A percentile compares a stretch with the other conserved stretches of the same genome.
phyloP scores from a whole-genome alignment of 2,113 vertebrate species.

The Cyphomyrus plagiostoma region DNA sequence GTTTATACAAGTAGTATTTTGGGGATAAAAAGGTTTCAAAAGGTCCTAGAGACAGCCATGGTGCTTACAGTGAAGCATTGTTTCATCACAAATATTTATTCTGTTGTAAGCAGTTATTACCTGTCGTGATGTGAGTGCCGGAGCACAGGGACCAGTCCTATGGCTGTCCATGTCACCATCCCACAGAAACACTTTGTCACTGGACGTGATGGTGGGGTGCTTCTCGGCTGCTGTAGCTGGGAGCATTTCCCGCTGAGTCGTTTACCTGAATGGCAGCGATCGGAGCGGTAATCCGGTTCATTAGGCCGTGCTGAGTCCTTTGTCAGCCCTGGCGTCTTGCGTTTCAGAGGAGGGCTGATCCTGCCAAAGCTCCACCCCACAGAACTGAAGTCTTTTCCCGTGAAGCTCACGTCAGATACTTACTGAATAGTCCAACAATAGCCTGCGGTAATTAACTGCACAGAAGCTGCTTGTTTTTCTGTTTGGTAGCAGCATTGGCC shows the following conservation, averaged over 20 bases:
- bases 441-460: not conserved
- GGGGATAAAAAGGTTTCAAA: not conserved
- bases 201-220: no score
- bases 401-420: not conserved
- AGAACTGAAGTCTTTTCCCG: not conserved
- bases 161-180: not conserved
- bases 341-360: not conserved
- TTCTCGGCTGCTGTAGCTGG: not conserved
- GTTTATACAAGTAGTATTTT: not conserved
- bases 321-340: not conserved
- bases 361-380: not conserved
- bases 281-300: not conserved
- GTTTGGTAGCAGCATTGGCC: not conserved
- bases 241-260: not conserved
- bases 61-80: not conserved
- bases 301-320: not conserved
- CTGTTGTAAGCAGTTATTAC: not conserved
- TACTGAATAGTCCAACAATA: not conserved
- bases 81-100: not conserved
- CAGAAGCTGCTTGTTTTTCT: not conserved
- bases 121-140: not conserved
- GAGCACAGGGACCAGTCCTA: not conserved
- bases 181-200: not conserved
- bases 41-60: not conserved
- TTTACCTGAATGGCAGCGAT: not conserved